Percentiles rank a stretch among this genome's conserved stretches.
Conservation (phyloP, 92 coral and sea anemone genomes). For the Heliopora coerulea region DNA sequence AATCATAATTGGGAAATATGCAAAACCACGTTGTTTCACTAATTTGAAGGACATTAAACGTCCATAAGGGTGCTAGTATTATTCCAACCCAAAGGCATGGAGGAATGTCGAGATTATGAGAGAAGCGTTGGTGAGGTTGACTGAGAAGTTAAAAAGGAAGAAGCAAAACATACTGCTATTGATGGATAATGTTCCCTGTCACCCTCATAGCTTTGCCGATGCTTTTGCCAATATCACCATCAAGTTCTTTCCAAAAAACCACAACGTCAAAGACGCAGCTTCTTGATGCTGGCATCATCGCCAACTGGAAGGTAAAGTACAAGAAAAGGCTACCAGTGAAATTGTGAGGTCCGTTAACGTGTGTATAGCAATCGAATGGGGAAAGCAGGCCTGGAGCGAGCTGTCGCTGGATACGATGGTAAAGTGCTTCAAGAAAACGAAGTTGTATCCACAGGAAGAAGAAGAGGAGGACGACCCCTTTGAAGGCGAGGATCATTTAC, state of each 20-base stretch:
- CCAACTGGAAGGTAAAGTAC: slow-evolving; percentile 62
- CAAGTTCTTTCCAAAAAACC: slow-evolving; percentile 58
- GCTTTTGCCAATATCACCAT: slow-evolving; percentile 49
- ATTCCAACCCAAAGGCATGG: slow-evolving; percentile 55
- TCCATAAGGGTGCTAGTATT: slow-evolving; percentile 56
- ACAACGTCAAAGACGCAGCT: slow-evolving; percentile 56
- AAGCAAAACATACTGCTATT: slow-evolving; percentile 22
- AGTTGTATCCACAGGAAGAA: slow-evolving; percentile 51
- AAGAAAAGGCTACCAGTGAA: slow-evolving; percentile 55
- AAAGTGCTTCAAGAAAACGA: slow-evolving; percentile 62
- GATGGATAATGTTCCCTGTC: slow-evolving; percentile 53
- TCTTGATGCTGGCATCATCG: slow-evolving; percentile 60
- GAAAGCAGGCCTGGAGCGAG: slow-evolving; percentile 64
- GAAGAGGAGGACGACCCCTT: slow-evolving; percentile 58
- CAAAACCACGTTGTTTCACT: slow-evolving; percentile 56
- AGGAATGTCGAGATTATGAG: slow-evolving; percentile 51
- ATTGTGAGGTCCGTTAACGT: slow-evolving; percentile 55
- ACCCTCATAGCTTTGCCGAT: slow-evolving; percentile 34
- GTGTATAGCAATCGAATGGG: slow-evolving; percentile 58
- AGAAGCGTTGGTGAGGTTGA: slow-evolving; percentile 43
- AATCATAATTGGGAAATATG: slow-evolving; percentile 47
- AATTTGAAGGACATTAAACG: slow-evolving; percentile 44
- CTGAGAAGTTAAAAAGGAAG: slow-evolving; percentile 43
- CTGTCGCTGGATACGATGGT: slow-evolving; percentile 53
- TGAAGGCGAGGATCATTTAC: slow-evolving; percentile 61